These are phyloP conservation scores for Odontothrips loti DNA, from an alignment of 2,888 invertebrate species.

Conservation along the genomic window DNA sequence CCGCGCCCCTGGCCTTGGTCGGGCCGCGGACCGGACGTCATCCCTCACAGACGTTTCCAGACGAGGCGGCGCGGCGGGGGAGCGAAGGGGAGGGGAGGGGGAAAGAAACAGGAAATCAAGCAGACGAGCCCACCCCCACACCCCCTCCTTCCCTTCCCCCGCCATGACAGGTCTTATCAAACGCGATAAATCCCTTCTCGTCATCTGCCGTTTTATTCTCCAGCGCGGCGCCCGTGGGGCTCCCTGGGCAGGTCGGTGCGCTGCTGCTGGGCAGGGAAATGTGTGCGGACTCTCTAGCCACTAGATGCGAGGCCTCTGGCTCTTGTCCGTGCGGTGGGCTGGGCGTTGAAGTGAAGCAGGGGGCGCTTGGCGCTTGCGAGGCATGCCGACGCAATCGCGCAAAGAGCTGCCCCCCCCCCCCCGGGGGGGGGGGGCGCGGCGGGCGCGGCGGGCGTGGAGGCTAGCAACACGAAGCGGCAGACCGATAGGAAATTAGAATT, in stretches of 20 bases:
- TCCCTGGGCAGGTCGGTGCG: no score
- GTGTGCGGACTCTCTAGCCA: not conserved
- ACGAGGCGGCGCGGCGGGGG: not conserved
- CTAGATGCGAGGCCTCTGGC: no score
- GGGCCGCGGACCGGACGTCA: not conserved
- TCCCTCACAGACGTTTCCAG: not conserved
- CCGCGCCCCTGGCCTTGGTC: no score
- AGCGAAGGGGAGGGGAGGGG: not conserved
- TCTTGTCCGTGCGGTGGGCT: no score
- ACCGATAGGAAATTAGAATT: conserved; percentile 1
- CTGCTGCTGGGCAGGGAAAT: no score
- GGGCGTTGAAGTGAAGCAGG: no score
- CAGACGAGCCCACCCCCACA: no score
- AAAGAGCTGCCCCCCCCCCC: not conserved
- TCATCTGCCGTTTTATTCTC: not conserved
- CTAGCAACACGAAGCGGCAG: not conserved
- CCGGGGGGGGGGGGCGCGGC: no score
- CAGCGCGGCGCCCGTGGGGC: no score
- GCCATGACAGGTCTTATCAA: not conserved
- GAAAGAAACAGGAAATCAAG: no score
- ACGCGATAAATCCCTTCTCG: not conserved
- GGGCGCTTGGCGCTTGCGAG: not conserved
- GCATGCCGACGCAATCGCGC: not conserved
- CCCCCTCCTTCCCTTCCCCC: no score
- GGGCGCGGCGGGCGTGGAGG: no score